Conservation (phyloP, 2,113 vertebrate genomes). For the Sisor rabdophorus region DNA sequence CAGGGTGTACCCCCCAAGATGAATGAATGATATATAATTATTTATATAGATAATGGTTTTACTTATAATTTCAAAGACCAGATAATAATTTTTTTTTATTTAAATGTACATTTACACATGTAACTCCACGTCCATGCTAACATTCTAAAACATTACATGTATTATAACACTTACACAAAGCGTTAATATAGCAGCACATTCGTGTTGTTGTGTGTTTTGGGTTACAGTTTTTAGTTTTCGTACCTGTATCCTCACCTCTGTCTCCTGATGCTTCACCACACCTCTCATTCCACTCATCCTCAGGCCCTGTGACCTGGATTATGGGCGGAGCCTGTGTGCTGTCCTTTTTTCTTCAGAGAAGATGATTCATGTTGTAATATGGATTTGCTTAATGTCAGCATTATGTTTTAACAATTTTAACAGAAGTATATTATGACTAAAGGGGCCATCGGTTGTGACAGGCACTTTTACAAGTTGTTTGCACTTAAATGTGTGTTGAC, state of each 20-base stretch:
- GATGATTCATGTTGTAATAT: neutral
- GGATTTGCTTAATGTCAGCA: neutral
- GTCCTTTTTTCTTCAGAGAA: constrained; percentile 19
- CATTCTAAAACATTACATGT: neutral
- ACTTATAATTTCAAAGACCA: too few relatives aligned
- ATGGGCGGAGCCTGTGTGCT: neutral
- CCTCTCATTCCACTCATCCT: constrained; percentile 31
- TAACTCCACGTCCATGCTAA: neutral
- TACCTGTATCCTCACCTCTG: constrained; percentile 50
- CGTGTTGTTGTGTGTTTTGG: too few relatives aligned
- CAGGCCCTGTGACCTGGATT: neutral
- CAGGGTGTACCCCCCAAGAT: too few relatives aligned
- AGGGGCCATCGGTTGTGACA: too few relatives aligned
- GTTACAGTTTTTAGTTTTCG: neutral
- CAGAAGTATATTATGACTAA: neutral
- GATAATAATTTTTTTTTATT: too few relatives aligned
- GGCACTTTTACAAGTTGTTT: too few relatives aligned
- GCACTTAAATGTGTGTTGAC: too few relatives aligned
- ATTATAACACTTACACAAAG: too few relatives aligned
- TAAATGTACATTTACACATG: neutral
- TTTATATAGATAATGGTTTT: too few relatives aligned
- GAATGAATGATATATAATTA: too few relatives aligned
- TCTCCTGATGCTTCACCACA: constrained; percentile 48
- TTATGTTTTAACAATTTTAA: neutral
- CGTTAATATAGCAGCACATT: too few relatives aligned